These are phyloP conservation scores for Notocelia uddmanniana DNA, from an alignment of 2,888 invertebrate species.

Conservation along the genomic window DNA sequence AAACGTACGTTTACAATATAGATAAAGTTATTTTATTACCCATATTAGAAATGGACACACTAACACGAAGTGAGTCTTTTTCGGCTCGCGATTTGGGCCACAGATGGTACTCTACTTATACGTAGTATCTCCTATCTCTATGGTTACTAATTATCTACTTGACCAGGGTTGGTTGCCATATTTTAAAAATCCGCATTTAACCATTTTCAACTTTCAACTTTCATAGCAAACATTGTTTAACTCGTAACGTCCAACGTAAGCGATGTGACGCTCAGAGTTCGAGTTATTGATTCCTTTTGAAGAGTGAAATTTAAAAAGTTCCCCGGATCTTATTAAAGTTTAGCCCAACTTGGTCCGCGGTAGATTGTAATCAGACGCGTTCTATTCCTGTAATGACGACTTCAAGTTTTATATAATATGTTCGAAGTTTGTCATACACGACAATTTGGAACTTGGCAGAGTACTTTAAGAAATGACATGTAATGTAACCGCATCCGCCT, in stretches of 20 bases:
- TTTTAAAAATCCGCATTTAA: not conserved
- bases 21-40: too few relatives aligned
- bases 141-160: not conserved
- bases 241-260: not conserved
- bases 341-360: constrained; percentile 57
- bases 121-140: too few relatives aligned
- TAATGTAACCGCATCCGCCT: too few relatives aligned
- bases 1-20: too few relatives aligned
- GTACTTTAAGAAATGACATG: not conserved
- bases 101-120: too few relatives aligned
- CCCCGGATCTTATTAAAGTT: constrained; percentile 67
- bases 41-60: too few relatives aligned
- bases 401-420: constrained; percentile 37
- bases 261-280: constrained; percentile 3
- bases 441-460: constrained; percentile 1
- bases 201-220: not conserved
- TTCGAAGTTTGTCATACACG: constrained; percentile 21
- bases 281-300: constrained; percentile 46
- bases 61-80: too few relatives aligned
- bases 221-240: not conserved
- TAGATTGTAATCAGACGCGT: constrained; percentile 59
- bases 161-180: not conserved
- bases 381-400: constrained; percentile 51
- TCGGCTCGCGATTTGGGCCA: too few relatives aligned
- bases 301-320: constrained; percentile 58